phyloP scores from a whole-genome alignment of 2,797 vertebrate species.

The Spondyliosoma cantharus region DNA sequence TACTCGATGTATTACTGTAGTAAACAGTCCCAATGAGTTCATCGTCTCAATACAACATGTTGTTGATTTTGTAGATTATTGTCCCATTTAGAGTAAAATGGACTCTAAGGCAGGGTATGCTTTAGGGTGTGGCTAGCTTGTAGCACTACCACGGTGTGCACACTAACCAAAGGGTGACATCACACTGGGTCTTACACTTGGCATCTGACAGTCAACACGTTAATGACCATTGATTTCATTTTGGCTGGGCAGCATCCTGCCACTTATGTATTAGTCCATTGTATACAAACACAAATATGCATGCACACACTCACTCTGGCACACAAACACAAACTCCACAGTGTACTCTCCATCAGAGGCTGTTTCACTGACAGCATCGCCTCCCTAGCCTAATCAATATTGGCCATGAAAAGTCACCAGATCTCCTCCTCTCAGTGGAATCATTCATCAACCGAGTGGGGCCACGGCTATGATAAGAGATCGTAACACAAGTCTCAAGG shows the following conservation, averaged over 20 bases:
- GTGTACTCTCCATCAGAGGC: slow-evolving; percentile 40
- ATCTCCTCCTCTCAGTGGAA: slow-evolving; percentile 69
- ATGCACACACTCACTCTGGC: slow-evolving; percentile 5
- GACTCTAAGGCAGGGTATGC: too few species aligned
- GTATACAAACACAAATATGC: slow-evolving; percentile 13
- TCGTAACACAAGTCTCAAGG: slow-evolving; percentile 59
- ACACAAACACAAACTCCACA: slow-evolving; percentile 31
- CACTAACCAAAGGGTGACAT: too few species aligned
- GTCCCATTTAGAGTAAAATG: too few species aligned
- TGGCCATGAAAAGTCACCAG: slow-evolving; percentile 68
- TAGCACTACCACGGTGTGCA: too few species aligned
- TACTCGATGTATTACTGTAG: too few species aligned
- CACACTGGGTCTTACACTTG: too few species aligned
- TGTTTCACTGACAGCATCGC: slow-evolving; percentile 62
- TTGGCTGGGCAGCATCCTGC: background rate
- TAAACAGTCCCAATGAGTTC: too few species aligned
- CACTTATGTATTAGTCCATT: background rate
- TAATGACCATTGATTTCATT: background rate
- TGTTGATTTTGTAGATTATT: too few species aligned
- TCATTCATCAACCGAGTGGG: slow-evolving; percentile 63
- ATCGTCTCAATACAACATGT: too few species aligned
- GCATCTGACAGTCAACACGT: background rate
- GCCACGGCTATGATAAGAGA: slow-evolving; percentile 65
- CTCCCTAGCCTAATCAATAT: slow-evolving; percentile 68
- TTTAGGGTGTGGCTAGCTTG: too few species aligned